These are phyloP conservation scores for Onchidella celtica DNA, from an alignment of 2,888 invertebrate genomes.

Conservation along the genomic window DNA sequence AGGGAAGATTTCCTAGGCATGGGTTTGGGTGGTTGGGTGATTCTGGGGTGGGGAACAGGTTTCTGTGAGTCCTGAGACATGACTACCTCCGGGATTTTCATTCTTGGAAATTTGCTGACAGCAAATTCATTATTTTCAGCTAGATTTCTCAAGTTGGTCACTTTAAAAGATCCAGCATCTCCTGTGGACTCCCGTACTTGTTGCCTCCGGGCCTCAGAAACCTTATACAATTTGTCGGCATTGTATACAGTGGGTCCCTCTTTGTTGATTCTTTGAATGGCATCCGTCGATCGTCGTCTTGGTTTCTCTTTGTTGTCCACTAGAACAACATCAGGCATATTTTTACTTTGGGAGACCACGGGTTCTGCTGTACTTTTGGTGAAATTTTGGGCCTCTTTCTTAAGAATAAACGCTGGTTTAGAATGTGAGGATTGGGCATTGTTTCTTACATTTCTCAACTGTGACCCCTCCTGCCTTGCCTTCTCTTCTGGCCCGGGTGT, in stretches of 20 bases:
- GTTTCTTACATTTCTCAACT: too few relatives aligned
- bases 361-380: too few relatives aligned
- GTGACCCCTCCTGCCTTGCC: too few relatives aligned
- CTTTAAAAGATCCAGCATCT: conserved; percentile 58
- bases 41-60: not conserved
- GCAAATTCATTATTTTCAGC: conserved; percentile 71
- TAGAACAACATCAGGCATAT: conserved; percentile 46
- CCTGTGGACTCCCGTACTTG: not conserved
- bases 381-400: too few relatives aligned
- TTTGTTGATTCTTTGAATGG: not conserved
- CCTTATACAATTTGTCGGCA: not conserved
- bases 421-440: too few relatives aligned
- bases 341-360: not conserved
- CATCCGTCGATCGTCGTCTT: not conserved
- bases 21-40: not conserved
- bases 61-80: not conserved
- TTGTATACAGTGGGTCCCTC: conserved; percentile 44
- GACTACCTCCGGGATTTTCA: not conserved
- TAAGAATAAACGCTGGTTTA: too few relatives aligned
- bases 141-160: conserved; percentile 64
- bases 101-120: conserved; percentile 36
- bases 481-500: too few relatives aligned
- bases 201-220: not conserved
- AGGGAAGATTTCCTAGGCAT: not conserved
- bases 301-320: conserved; percentile 22